These are phyloP conservation scores for Trichogramma pretiosum DNA, from an alignment of 1,140 invertebrate genomes.

Conservation along the genomic window DNA sequence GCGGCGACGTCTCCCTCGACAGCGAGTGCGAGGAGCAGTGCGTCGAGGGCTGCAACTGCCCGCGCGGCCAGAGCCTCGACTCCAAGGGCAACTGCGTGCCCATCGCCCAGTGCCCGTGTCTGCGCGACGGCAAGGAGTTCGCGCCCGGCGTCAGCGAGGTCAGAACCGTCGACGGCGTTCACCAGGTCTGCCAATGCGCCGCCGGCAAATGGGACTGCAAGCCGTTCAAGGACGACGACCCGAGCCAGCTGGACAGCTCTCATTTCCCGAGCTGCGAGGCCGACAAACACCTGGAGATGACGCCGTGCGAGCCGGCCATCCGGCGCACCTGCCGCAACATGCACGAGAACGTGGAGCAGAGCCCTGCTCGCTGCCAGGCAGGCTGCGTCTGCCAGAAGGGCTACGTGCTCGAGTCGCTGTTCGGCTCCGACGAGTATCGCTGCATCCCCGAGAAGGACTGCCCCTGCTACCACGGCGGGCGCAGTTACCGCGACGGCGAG, in stretches of 20 bases:
- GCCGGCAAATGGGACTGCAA: conserved; percentile 59
- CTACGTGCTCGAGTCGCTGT: conserved; percentile 61
- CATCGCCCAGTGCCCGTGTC: conserved; percentile 66
- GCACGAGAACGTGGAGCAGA: conserved; percentile 46
- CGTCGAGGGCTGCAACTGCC: conserved; percentile 83
- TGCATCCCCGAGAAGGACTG: conserved; percentile 66
- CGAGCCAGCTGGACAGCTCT: too few relatives aligned
- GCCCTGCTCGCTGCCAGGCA: conserved; percentile 54
- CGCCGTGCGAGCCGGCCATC: conserved; percentile 64
- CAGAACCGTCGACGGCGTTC: conserved; percentile 53
- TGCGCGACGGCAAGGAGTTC: conserved; percentile 62
- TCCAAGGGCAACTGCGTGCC: conserved; percentile 66
- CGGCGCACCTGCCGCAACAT: conserved; percentile 75
- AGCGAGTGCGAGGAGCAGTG: conserved; percentile 54
- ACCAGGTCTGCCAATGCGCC: conserved; percentile 65
- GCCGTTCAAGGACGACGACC: conserved; percentile 54
- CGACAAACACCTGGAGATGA: conserved; percentile 58
- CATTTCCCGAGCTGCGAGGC: too few relatives aligned
- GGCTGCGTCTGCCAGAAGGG: conserved; percentile 72
- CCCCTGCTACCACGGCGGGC: conserved; percentile 80
- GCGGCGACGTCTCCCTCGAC: conserved; percentile 26
- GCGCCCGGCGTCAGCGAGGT: conserved; percentile 66
- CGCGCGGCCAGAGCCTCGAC: conserved; percentile 63
- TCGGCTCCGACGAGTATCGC: too few relatives aligned
- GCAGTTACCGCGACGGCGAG: conserved; percentile 69